A percentile compares a stretch with the other conserved stretches of the same genome.
These are phyloP conservation scores for Dinothrombium tinctorium DNA, from an alignment of 1,140 invertebrate species.

Conservation along the genomic window DNA sequence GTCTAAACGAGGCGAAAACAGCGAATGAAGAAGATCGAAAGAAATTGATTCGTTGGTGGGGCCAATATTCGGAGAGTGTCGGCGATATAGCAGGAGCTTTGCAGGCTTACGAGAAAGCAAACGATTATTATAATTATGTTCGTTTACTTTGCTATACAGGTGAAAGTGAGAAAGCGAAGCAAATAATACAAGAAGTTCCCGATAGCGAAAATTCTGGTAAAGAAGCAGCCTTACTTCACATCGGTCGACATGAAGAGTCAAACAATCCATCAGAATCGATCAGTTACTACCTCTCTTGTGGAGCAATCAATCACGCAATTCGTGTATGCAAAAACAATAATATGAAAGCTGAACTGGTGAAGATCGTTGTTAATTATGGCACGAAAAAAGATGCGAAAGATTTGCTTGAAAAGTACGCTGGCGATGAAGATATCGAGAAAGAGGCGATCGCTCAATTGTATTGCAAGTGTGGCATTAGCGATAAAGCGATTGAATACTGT, in stretches of 20 bases:
- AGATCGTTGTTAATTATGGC: constrained; percentile 8
- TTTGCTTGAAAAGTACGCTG: constrained; percentile 2
- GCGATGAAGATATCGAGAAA: background rate
- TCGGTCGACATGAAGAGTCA: constrained; percentile 79
- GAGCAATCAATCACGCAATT: constrained; percentile 64
- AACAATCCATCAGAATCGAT: constrained; percentile 62
- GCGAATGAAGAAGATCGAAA: background rate
- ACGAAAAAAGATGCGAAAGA: constrained; percentile 3
- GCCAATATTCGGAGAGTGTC: constrained; percentile 81
- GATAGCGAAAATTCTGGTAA: constrained; percentile 20
- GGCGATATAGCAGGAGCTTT: constrained; percentile 75
- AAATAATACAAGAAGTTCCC: background rate
- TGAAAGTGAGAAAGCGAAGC: constrained; percentile 38
- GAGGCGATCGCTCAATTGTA: constrained; percentile 11
- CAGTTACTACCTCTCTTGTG: constrained; percentile 36
- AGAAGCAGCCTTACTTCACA: constrained; percentile 46
- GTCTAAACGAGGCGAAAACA: constrained; percentile 2
- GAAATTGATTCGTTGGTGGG: constrained; percentile 71
- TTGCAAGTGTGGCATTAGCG: constrained; percentile 45
- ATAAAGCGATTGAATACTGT: constrained; percentile 78
- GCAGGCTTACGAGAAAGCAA: constrained; percentile 60
- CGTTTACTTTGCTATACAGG: constrained; percentile 62
- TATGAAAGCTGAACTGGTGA: constrained; percentile 32
- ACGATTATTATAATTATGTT: constrained; percentile 49
- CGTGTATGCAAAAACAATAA: constrained; percentile 65